Percentiles rank a stretch among this genome's conserved stretches.
phyloP scores from a whole-genome alignment of 2,888 invertebrate genomes.

The Agriotes lineatus region DNA sequence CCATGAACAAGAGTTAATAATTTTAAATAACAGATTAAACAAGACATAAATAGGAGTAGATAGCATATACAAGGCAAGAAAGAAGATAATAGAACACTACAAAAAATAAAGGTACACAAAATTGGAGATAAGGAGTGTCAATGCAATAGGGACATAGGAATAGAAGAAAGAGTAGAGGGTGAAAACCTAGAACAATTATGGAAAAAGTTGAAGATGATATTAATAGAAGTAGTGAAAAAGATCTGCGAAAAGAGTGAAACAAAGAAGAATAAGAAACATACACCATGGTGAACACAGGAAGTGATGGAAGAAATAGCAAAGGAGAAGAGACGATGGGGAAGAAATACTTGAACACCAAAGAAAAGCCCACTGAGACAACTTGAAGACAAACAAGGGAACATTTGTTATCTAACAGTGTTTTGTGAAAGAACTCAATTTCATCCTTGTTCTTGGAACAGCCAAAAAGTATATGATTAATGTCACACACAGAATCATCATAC shows the following conservation, averaged over 20 bases:
- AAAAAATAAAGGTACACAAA: slow-evolving; percentile 1
- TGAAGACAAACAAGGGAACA: too few species aligned
- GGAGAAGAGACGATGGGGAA: neutral
- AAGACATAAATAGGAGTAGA: neutral
- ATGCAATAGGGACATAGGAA: neutral
- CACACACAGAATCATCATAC: too few species aligned
- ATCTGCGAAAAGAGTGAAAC: neutral
- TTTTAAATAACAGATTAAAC: too few species aligned
- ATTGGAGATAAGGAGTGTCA: neutral
- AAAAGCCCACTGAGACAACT: too few species aligned
- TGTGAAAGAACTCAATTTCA: too few species aligned
- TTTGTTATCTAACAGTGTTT: too few species aligned
- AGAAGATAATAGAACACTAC: neutral
- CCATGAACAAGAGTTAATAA: too few species aligned
- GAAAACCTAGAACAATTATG: neutral
- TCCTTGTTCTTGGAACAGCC: too few species aligned
- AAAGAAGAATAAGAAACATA: slow-evolving; percentile 1
- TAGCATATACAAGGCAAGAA: neutral
- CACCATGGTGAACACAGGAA: neutral
- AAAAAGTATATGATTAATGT: too few species aligned
- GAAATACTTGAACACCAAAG: neutral
- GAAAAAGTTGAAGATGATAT: neutral
- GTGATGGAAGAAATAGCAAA: neutral
- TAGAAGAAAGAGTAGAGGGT: neutral
- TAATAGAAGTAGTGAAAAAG: neutral